phyloP scores from a whole-genome alignment of 2,797 vertebrate species.

The Sardinella longiceps region DNA sequence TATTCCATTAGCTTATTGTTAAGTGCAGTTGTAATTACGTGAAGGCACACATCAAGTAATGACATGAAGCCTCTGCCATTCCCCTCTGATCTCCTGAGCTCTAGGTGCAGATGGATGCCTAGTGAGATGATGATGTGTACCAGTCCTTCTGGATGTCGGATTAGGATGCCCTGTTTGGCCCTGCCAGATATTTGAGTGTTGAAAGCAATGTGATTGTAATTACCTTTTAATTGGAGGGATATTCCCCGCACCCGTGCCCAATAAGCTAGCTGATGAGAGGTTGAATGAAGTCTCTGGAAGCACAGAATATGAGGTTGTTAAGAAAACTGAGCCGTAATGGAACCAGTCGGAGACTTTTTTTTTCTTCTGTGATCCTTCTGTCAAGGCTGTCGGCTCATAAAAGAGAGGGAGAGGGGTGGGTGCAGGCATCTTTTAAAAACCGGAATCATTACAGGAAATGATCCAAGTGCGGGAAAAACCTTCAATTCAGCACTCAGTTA shows the following conservation, averaged over 20 bases:
- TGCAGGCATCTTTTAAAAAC: neutral
- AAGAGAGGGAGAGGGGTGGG: neutral
- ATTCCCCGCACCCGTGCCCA: conserved; percentile 19
- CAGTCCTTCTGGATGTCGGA: neutral
- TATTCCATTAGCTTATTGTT: too few relatives aligned
- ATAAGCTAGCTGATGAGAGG: neutral
- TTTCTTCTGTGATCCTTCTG: neutral
- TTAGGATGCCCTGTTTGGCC: neutral
- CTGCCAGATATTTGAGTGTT: conserved; percentile 1
- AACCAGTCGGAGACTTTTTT: neutral
- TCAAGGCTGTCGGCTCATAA: neutral
- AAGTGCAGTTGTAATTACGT: neutral
- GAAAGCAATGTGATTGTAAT: conserved; percentile 17
- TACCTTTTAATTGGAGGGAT: conserved; percentile 34
- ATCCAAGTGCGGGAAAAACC: neutral
- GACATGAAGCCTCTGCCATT: neutral
- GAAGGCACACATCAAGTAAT: neutral
- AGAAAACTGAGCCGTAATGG: conserved; percentile 6
- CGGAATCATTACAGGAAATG: neutral
- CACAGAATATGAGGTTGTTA: conserved; percentile 17
- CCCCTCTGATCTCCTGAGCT: neutral
- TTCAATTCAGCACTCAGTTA: neutral
- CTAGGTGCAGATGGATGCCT: neutral
- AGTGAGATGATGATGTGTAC: neutral
- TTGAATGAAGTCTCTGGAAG: neutral